Evolutionary conservation across 2,113 vertebrate genomes (phyloP).

Genomic region (Chaetorhynchus papuensis): DNA sequence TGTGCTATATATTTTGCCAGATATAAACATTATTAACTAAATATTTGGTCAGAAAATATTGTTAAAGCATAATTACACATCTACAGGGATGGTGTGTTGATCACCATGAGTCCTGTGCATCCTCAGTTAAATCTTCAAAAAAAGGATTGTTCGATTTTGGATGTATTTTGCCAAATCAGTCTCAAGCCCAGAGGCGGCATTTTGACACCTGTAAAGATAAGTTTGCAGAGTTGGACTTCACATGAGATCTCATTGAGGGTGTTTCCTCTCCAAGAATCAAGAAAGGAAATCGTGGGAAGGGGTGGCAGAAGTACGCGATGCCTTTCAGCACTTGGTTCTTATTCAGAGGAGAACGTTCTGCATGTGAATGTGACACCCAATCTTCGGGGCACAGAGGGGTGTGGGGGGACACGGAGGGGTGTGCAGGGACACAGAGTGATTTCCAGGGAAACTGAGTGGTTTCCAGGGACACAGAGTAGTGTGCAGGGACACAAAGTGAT

Average conservation of each 20-base stretch:
- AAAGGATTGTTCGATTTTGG: neutral
- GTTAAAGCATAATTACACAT: neutral
- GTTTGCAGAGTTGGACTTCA: neutral
- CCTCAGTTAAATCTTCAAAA: neutral
- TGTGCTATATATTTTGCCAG: neutral
- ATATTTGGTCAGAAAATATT: neutral
- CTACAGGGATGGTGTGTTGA: neutral
- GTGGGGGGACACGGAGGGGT: neutral
- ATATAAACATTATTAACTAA: neutral
- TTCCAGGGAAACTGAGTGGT: neutral
- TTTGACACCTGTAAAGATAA: neutral
- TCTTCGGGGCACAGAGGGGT: neutral
- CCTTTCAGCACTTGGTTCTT: neutral
- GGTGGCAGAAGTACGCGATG: neutral
- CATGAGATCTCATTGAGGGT: neutral
- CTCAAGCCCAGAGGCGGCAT: neutral
- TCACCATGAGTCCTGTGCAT: neutral
- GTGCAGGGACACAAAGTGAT: neutral
- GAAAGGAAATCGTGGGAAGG: neutral
- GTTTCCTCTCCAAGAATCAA: neutral
- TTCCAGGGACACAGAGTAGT: neutral
- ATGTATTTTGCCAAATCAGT: neutral
- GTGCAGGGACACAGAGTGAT: neutral
- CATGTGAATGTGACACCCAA: neutral
- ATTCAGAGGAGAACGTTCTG: neutral